phyloP scores from a whole-genome alignment of 1,140 invertebrate genomes.

The Drosophila ananassae region DNA sequence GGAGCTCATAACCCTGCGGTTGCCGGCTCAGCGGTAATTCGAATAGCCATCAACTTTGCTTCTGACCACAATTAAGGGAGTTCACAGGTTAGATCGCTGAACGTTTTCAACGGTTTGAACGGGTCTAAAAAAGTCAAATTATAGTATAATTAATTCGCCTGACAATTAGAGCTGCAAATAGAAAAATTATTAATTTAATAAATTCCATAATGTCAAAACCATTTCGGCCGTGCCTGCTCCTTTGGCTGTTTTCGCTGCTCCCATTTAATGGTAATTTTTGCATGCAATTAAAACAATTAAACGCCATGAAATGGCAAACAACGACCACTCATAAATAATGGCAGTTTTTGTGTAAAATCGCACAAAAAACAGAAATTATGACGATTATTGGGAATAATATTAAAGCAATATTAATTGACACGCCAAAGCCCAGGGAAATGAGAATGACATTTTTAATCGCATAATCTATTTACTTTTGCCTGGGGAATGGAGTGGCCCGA shows the following conservation, averaged over 20 bases:
- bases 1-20: slow-evolving; percentile 30
- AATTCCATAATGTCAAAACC: slow-evolving; percentile 66
- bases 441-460: slow-evolving; percentile 60
- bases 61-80: slow-evolving; percentile 26
- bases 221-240: slow-evolving; percentile 27
- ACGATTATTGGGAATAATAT: slow-evolving; percentile 68
- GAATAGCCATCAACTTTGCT: slow-evolving; percentile 19
- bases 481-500: too few relatives aligned
- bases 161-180: slow-evolving; percentile 53
- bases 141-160: slow-evolving; percentile 61
- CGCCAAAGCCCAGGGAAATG: slow-evolving; percentile 42
- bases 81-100: slow-evolving; percentile 26
- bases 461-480: slow-evolving; percentile 47
- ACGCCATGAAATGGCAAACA: slow-evolving; percentile 57
- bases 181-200: slow-evolving; percentile 71
- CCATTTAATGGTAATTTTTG: slow-evolving; percentile 65
- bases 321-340: slow-evolving; percentile 63
- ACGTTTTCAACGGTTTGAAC: not conserved
- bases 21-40: slow-evolving; percentile 62
- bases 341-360: slow-evolving; percentile 48
- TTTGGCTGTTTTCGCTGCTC: slow-evolving; percentile 23
- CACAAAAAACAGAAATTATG: slow-evolving; percentile 44
- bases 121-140: slow-evolving; percentile 40
- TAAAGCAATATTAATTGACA: slow-evolving; percentile 69
- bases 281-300: slow-evolving; percentile 77